Conservation (phyloP, 2,113 vertebrate genomes). For the Oriolus oriolus region DNA sequence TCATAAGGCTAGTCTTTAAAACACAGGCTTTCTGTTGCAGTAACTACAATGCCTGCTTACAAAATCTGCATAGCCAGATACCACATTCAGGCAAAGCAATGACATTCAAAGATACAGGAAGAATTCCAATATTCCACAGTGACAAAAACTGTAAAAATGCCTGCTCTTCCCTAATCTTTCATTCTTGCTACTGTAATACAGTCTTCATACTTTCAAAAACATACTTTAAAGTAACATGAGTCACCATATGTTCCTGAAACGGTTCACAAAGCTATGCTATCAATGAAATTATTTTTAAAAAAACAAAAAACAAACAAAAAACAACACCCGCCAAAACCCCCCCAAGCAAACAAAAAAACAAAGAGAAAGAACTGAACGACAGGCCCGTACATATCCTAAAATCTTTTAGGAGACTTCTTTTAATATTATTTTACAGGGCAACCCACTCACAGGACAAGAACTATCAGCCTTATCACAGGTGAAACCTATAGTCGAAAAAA, state of each 20-base stretch:
- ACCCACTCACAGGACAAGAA: neutral
- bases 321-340: fast-evolving
- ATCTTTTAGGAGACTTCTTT: neutral
- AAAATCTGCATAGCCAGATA: neutral
- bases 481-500: neutral
- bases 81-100: neutral
- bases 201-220: neutral
- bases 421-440: neutral
- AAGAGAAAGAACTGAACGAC: neutral
- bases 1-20: neutral
- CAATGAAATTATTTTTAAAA: neutral
- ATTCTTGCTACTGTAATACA: neutral
- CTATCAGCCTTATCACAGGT: neutral
- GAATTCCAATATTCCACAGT: neutral
- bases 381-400: neutral
- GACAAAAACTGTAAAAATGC: neutral
- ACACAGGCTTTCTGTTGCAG: neutral
- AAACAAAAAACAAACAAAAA: too few species aligned
- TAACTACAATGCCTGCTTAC: neutral
- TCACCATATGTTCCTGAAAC: neutral
- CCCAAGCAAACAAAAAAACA: neutral
- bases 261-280: neutral
- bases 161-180: neutral
- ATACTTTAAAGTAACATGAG: neutral
- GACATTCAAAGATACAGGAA: neutral